Evolutionary conservation across 2,888 invertebrate genomes (phyloP).

Genomic region (Chloromyia formosa): DNA sequence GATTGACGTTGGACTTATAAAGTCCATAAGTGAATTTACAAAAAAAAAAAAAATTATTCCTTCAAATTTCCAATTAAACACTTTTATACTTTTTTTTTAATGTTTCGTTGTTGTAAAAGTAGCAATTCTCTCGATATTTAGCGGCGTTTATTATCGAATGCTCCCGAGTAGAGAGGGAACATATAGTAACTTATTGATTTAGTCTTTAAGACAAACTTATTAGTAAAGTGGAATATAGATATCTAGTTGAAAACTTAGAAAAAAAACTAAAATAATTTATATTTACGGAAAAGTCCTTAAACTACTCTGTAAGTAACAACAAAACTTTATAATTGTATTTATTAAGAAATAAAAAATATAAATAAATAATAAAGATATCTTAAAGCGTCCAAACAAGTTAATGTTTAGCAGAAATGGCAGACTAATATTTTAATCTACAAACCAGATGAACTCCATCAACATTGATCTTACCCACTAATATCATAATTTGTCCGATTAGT

Average conservation of each 20-base stretch:
- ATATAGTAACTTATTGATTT: slow-evolving; percentile 48
- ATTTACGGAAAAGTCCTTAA: slow-evolving; percentile 42
- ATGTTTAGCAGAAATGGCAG: slow-evolving; percentile 6
- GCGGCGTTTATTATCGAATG: too few relatives aligned
- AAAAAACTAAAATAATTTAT: slow-evolving; percentile 42
- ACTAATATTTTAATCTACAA: neutral
- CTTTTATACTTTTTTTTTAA: slow-evolving; percentile 1
- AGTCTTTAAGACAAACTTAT: slow-evolving; percentile 49
- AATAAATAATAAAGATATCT: slow-evolving; percentile 42
- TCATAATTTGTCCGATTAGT: neutral
- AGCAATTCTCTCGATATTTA: neutral
- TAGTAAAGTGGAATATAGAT: slow-evolving; percentile 43
- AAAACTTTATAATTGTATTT: slow-evolving; percentile 31
- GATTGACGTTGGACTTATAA: neutral
- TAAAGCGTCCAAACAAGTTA: slow-evolving; percentile 46
- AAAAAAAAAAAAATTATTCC: too few relatives aligned
- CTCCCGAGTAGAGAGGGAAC: slow-evolving; percentile 29
- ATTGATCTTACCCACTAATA: neutral
- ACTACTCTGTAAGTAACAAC: slow-evolving; percentile 25
- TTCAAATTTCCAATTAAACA: neutral
- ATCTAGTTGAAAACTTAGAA: slow-evolving; percentile 46
- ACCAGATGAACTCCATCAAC: slow-evolving; percentile 17
- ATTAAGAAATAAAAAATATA: slow-evolving; percentile 36
- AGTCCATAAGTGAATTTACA: too few relatives aligned
- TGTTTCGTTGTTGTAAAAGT: neutral